Percentiles rank a stretch among this genome's conserved stretches.
These are phyloP conservation scores for Gymnarchus niloticus DNA, from an alignment of 2,113 vertebrate species.

Conservation along the genomic window DNA sequence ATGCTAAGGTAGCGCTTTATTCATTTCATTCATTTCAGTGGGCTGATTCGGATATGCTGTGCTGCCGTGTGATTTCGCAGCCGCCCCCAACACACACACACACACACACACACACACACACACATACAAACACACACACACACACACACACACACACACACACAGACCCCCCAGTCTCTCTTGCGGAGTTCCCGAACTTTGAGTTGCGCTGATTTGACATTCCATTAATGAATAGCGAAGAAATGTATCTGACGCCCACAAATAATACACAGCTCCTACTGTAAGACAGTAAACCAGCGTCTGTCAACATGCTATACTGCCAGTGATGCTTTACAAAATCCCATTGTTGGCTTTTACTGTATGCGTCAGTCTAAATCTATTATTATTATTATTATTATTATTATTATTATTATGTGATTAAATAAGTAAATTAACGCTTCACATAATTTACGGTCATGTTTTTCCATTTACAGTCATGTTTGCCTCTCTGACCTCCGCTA, in stretches of 20 bases:
- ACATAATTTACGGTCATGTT: neutral
- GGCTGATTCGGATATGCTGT: neutral
- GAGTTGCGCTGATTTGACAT: neutral
- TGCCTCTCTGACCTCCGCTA: neutral
- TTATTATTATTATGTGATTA: neutral
- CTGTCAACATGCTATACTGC: neutral
- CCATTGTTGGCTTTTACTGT: neutral
- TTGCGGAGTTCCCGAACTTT: neutral
- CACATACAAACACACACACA: no score
- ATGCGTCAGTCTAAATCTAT: neutral
- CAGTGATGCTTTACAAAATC: neutral
- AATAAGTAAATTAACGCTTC: neutral
- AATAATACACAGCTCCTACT: neutral
- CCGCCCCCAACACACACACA: neutral
- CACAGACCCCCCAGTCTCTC: no score
- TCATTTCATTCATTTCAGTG: neutral
- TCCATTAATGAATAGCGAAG: neutral
- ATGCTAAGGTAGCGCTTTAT: neutral
- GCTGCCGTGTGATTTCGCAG: neutral
- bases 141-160: no score
- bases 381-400: neutral
- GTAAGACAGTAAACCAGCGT: neutral
- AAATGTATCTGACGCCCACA: neutral
- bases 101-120: no score
- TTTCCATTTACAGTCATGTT: slow-evolving; percentile 14